Conservation (phyloP, 2,888 invertebrate genomes). For the Phyllotreta cruciferae region DNA sequence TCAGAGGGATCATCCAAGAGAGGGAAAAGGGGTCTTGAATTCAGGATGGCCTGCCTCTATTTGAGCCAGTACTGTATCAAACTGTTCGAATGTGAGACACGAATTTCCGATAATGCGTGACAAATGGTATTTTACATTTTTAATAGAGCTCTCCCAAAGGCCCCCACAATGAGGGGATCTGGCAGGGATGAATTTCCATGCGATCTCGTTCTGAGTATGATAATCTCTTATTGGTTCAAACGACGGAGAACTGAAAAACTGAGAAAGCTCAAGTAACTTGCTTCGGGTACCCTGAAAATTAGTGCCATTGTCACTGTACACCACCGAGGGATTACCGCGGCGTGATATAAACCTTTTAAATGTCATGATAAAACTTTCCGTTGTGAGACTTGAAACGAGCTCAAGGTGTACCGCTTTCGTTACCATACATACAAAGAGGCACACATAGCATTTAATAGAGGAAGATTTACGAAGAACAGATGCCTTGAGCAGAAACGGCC, state of each 20-base stretch:
- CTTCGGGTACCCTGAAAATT: not conserved
- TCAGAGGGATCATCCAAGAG: too few species aligned
- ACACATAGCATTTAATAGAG: slow-evolving; percentile 27
- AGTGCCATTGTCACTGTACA: too few species aligned
- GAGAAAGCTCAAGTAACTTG: not conserved
- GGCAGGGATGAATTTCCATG: too few species aligned
- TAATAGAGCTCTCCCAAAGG: slow-evolving; percentile 11
- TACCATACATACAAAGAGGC: slow-evolving; percentile 28
- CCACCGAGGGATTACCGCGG: too few species aligned
- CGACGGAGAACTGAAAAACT: not conserved
- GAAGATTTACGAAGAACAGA: slow-evolving; percentile 33
- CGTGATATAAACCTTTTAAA: slow-evolving; percentile 30
- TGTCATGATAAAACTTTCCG: slow-evolving; percentile 24
- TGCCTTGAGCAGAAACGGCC: slow-evolving; percentile 37
- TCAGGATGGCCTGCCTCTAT: too few species aligned
- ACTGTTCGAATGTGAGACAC: slow-evolving; percentile 10
- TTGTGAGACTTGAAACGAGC: slow-evolving; percentile 24
- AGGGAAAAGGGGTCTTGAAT: too few species aligned
- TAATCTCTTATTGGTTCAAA: not conserved
- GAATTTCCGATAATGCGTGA: too few species aligned
- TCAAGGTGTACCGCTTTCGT: slow-evolving; percentile 33
- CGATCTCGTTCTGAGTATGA: not conserved
- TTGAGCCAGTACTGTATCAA: not conserved
- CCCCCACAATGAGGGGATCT: slow-evolving; percentile 19
- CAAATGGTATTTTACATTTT: slow-evolving; percentile 7